Evolutionary conservation across 64 coral and sea anemone genomes (phyloP).

Genomic region (Pocillopora verrucosa): DNA sequence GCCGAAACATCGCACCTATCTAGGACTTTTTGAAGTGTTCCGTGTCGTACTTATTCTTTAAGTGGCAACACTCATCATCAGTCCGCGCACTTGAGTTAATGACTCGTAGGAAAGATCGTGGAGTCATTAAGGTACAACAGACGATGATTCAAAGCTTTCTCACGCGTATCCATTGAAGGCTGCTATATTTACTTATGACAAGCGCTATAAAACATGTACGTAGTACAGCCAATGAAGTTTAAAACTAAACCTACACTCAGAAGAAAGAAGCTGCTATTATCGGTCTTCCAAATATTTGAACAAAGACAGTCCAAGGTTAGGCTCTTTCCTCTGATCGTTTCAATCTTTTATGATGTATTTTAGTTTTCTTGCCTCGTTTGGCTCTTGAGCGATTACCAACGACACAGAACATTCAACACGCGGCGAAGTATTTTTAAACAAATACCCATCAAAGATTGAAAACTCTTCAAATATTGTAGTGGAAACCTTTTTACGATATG

Average conservation of each 20-base stretch:
- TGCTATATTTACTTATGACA: background rate
- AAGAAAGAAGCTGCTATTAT: no score
- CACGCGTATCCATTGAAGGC: constrained; percentile 10
- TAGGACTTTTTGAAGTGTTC: background rate
- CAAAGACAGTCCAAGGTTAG: no score
- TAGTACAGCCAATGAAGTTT: background rate
- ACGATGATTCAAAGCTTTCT: background rate
- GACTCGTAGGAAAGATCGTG: background rate
- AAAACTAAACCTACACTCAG: no score
- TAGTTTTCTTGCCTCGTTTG: no score
- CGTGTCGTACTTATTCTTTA: background rate
- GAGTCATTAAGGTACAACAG: constrained; percentile 1
- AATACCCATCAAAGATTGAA: no score
- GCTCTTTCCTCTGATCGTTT: no score
- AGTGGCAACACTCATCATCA: background rate
- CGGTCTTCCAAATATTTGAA: no score
- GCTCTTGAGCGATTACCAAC: no score
- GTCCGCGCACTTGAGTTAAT: background rate
- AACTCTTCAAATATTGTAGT: no score
- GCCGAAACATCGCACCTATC: background rate
- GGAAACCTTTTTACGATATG: background rate
- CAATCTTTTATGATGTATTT: no score
- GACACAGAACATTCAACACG: no score
- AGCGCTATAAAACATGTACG: background rate
- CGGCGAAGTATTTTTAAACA: no score